Conservation (phyloP, 2,113 vertebrate species). For the Sorex fumeus region DNA sequence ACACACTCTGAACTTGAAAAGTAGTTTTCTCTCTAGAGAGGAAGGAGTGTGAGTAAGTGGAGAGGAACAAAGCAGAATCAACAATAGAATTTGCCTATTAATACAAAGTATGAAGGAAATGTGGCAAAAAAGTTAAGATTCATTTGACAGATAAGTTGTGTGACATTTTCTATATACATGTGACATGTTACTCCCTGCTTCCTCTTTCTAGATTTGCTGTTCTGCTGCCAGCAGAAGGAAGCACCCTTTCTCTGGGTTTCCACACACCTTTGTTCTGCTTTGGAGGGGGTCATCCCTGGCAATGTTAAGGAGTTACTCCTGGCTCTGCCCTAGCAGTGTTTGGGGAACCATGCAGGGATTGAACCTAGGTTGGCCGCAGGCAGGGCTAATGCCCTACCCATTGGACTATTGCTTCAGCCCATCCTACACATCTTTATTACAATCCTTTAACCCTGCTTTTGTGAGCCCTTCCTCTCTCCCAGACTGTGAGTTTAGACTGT, state of each 20-base stretch:
- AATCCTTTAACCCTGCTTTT: not conserved
- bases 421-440: not conserved
- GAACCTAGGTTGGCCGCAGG: too few species aligned
- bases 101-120: constrained; percentile 45
- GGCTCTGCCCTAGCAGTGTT: too few species aligned
- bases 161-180: not conserved
- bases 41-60: constrained; percentile 8
- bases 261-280: not conserved
- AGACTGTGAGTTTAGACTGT: constrained; percentile 1
- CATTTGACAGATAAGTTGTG: not conserved
- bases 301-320: too few species aligned
- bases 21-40: constrained; percentile 12
- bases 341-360: too few species aligned
- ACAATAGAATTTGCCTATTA: constrained; percentile 32
- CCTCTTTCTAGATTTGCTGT: constrained; percentile 6
- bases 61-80: not conserved
- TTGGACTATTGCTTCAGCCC: too few species aligned
- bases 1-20: constrained; percentile 55
- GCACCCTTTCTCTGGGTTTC: not conserved
- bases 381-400: too few species aligned
- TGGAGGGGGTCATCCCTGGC: too few species aligned
- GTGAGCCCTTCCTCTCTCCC: not conserved
- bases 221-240: not conserved
- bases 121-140: constrained; percentile 12
- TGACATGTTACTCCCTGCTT: constrained; percentile 5